Conservation (phyloP, 1,140 invertebrate genomes). For the Drosophila ogumai region DNA sequence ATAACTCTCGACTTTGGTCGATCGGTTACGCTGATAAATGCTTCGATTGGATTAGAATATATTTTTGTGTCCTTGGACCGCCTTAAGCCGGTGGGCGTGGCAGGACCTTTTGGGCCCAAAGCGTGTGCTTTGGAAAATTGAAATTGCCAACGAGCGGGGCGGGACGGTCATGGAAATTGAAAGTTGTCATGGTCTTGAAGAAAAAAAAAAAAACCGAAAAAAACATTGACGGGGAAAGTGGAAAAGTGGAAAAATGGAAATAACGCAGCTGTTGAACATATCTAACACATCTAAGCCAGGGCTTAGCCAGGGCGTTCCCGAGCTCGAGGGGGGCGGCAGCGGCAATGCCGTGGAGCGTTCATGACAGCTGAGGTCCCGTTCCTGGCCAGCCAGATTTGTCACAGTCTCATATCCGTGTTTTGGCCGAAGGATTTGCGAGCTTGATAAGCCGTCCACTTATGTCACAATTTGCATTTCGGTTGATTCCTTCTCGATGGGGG, state of each 20-base stretch:
- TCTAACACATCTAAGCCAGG: conserved; percentile 78
- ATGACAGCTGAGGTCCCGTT: conserved; percentile 65
- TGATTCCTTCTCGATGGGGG: conserved; percentile 14
- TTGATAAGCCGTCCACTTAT: conserved; percentile 61
- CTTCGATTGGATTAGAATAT: conserved; percentile 79
- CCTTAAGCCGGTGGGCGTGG: conserved; percentile 72
- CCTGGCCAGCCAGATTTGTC: conserved; percentile 57
- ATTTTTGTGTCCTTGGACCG: conserved; percentile 12
- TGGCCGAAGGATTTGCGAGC: conserved; percentile 57
- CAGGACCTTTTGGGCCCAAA: conserved; percentile 27
- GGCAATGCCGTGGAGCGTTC: conserved; percentile 14
- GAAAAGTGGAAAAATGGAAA: conserved; percentile 55
- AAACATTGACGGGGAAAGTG: conserved; percentile 8
- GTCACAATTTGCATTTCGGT: conserved; percentile 57
- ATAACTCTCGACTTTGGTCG: conserved; percentile 78
- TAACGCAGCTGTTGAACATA: conserved; percentile 80
- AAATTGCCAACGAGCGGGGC: conserved; percentile 54
- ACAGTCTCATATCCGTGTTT: conserved; percentile 62
- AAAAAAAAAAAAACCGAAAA: conserved; percentile 17
- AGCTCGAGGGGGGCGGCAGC: conserved; percentile 14
- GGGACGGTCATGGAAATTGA: conserved; percentile 65
- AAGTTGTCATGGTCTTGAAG: conserved; percentile 68
- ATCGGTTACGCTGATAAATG: conserved; percentile 80
- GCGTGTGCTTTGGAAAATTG: conserved; percentile 65
- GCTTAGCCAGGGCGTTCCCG: conserved; percentile 59